A percentile compares a stretch with the other conserved stretches of the same genome.
These are phyloP conservation scores for Amblyraja radiata DNA, from an alignment of 2,797 vertebrate genomes.

Conservation along the genomic window DNA sequence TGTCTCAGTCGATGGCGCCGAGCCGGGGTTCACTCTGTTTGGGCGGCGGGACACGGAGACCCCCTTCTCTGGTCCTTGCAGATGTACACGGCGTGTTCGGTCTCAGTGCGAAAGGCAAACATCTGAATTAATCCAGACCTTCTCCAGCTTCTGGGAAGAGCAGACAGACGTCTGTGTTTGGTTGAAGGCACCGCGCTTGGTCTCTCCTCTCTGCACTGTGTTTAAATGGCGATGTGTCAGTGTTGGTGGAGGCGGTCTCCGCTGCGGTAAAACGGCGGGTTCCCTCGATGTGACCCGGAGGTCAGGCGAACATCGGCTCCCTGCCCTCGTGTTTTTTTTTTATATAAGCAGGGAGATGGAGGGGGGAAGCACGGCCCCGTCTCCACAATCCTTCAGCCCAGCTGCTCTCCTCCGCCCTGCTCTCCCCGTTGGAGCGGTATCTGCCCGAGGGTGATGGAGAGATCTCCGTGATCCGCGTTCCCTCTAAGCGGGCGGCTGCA, in stretches of 20 bases:
- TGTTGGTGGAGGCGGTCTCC: not conserved
- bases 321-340: not conserved
- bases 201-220: not conserved
- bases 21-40: not conserved
- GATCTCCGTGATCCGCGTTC: not conserved
- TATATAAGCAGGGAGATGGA: no score
- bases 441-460: not conserved
- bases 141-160: not conserved
- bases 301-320: not conserved
- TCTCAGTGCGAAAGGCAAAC: no score
- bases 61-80: not conserved
- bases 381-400: not conserved
- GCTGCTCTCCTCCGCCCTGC: not conserved
- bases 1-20: slow-evolving; percentile 44
- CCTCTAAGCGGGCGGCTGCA: not conserved
- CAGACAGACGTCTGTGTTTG: not conserved
- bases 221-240: not conserved
- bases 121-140: not conserved
- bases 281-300: not conserved
- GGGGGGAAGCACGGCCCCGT: not conserved
- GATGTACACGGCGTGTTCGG: not conserved
- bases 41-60: no score
- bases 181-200: no score
- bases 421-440: not conserved
- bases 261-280: not conserved